These are phyloP conservation scores for Oxycera nigricornis DNA, from an alignment of 2,888 invertebrate species.

Conservation along the genomic window DNA sequence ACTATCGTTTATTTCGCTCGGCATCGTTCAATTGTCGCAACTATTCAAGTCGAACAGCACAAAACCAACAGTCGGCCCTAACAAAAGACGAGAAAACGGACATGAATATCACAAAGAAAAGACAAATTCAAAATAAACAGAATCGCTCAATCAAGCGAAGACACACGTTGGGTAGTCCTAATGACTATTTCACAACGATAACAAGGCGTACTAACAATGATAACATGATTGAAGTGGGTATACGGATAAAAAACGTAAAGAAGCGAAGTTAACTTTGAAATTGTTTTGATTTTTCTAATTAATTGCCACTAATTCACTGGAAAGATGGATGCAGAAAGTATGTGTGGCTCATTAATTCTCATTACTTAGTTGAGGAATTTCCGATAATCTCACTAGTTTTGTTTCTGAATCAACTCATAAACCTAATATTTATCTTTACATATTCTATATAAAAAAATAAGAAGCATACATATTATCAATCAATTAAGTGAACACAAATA, in stretches of 20 bases:
- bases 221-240: constrained; percentile 60
- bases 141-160: constrained; percentile 79
- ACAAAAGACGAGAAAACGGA: constrained; percentile 81
- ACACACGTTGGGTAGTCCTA: constrained; percentile 93
- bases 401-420: too few relatives aligned
- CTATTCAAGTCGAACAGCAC: constrained; percentile 51
- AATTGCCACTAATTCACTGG: background rate
- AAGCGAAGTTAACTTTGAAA: constrained; percentile 31
- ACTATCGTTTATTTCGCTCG: constrained; percentile 60
- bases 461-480: too few relatives aligned
- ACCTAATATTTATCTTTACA: too few relatives aligned
- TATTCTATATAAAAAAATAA: too few relatives aligned
- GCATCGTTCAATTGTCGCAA: constrained; percentile 62
- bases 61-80: constrained; percentile 56
- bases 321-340: too few relatives aligned
- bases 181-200: constrained; percentile 68
- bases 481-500: too few relatives aligned
- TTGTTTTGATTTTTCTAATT: background rate
- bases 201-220: constrained; percentile 50
- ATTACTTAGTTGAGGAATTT: too few relatives aligned
- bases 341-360: too few relatives aligned
- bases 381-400: too few relatives aligned
- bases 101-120: constrained; percentile 77
- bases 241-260: constrained; percentile 57
- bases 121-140: constrained; percentile 66